These are phyloP conservation scores for Bombus picipes DNA, from an alignment of 1,140 invertebrate species.

Conservation along the genomic window DNA sequence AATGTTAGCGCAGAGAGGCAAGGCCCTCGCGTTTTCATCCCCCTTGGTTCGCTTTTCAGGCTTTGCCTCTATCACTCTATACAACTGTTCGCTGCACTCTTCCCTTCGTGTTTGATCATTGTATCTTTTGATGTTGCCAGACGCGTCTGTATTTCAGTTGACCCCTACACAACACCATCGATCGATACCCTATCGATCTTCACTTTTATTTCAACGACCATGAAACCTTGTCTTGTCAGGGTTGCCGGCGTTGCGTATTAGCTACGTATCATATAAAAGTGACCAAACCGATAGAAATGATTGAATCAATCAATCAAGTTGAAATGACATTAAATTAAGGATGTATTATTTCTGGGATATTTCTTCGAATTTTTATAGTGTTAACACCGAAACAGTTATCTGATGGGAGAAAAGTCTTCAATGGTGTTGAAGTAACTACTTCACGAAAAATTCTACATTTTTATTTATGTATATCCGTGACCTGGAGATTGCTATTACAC, in stretches of 20 bases:
- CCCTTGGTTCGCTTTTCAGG: slow-evolving; percentile 8
- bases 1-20: background rate
- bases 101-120: slow-evolving; percentile 1
- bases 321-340: no score
- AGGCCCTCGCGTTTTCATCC: slow-evolving; percentile 11
- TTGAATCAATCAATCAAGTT: no score
- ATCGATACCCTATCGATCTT: slow-evolving; percentile 1
- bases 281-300: no score
- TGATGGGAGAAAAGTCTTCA: no score
- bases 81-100: background rate
- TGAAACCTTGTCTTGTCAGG: background rate
- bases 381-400: no score
- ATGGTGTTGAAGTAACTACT: no score
- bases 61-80: background rate
- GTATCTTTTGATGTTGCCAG: slow-evolving; percentile 13
- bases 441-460: no score
- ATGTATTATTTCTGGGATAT: no score
- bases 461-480: no score
- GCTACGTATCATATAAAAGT: no score
- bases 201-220: background rate
- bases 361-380: background rate
- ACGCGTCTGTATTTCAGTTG: slow-evolving; percentile 12
- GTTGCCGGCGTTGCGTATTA: background rate
- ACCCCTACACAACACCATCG: background rate
- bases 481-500: no score